Evolutionary conservation across 2,888 invertebrate genomes (phyloP), one percentile per base, ranked within the genome.

Genomic region (Emmelina monodactyla): DNA sequence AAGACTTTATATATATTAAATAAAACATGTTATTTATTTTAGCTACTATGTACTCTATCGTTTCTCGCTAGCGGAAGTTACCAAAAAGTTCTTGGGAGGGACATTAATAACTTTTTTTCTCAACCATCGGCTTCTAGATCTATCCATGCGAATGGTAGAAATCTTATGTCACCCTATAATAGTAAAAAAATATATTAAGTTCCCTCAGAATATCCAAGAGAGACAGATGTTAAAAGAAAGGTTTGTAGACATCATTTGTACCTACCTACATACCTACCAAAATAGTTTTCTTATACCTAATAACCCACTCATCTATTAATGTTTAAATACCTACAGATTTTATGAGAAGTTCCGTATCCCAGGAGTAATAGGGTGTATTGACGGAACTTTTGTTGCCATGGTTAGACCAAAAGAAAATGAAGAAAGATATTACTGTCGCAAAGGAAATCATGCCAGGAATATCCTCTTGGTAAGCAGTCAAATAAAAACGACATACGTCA

Each of bases 391-490:
- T 25, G 38, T 45, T 14, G 37, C 40, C 22, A 15, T 46, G 19
- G 34, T 40, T 29, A 37, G 31, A 33, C 42, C 40, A 34, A 22
- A 16, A 14, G 38, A 43, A 22, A 36, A 40, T 37, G 37, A 41
- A 37, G 41, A 45, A 35, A 35, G 42, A 10, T 44, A 38, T 28
- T 43, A 39, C 34, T 39, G 43, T 30, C 33, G 41, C 22, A 44
- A 44, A 37, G 39, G 41, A 12, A 37, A 40, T 34, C 41, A 45
- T 43, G 37, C 43, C 31, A 39, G 43, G 37, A 43, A 41, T 44
- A 38, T 45, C 12, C 42, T 37, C 38, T 39, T 40, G 38, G 37
- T 43, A 43, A n/a, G n/a, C n/a, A 41, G n/a, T n/a, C n/a, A n/a
- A n/a, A n/a, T n/a, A n/a, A n/a, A n/a, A n/a, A n/a, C n/a, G n/a